phyloP scores from a whole-genome alignment of 1,140 invertebrate species.

The Epicauta chinensis region DNA sequence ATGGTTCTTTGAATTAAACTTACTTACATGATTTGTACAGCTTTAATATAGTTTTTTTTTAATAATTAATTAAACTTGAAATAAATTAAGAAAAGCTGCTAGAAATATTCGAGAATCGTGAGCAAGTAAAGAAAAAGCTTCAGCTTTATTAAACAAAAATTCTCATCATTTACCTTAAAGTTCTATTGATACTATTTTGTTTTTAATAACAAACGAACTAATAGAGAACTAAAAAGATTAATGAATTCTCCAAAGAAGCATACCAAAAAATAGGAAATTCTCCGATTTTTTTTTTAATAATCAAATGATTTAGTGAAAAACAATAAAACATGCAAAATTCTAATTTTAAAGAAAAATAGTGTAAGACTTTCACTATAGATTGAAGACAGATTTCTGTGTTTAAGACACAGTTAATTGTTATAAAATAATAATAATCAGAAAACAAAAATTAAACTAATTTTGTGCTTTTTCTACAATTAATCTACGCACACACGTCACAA shows the following conservation, averaged over 20 bases:
- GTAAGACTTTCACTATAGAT: slow-evolving; percentile 10
- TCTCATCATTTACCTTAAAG: too few relatives aligned
- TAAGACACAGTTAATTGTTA: slow-evolving; percentile 11
- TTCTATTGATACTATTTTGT: too few relatives aligned
- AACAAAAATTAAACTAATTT: slow-evolving; percentile 14
- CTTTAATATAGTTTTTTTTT: too few relatives aligned
- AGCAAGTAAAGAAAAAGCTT: too few relatives aligned
- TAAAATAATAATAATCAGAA: slow-evolving; percentile 2
- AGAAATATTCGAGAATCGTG: background rate
- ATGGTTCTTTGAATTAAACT: slow-evolving; percentile 17
- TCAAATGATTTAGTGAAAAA: too few relatives aligned
- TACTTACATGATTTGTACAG: too few relatives aligned
- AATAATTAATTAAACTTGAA: background rate
- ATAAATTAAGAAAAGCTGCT: background rate
- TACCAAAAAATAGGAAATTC: slow-evolving; percentile 5
- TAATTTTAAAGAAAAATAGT: slow-evolving; percentile 3
- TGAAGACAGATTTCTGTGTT: slow-evolving; percentile 22
- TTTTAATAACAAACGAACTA: too few relatives aligned
- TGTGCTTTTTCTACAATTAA: slow-evolving; percentile 21
- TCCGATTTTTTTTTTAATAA: too few relatives aligned
- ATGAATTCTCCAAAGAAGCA: slow-evolving; percentile 23
- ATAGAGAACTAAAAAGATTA: too few relatives aligned
- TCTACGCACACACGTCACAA: slow-evolving; percentile 33
- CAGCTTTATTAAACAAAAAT: too few relatives aligned
- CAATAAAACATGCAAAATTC: background rate